Evolutionary conservation across 2,113 vertebrate genomes (phyloP).

Genomic region (Pampusana beccarii): DNA sequence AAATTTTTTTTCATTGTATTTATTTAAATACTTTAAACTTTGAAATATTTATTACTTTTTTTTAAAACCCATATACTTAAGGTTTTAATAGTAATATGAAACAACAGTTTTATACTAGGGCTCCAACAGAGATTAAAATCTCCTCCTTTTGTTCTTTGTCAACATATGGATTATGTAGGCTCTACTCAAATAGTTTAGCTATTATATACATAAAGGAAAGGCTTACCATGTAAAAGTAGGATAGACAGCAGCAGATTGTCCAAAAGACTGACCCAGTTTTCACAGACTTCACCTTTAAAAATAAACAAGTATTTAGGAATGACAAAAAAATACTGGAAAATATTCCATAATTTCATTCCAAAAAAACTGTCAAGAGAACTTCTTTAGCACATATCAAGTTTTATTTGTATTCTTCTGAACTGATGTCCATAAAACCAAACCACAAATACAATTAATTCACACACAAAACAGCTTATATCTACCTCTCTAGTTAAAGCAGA

Average conservation of each 20-base stretch:
- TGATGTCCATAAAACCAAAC: background rate
- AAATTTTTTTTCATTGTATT: background rate
- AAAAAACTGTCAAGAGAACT: background rate
- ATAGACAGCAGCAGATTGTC: slow-evolving; percentile 95
- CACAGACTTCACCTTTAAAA: slow-evolving; percentile 91
- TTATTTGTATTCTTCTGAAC: background rate
- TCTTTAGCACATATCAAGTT: background rate
- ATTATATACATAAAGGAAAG: background rate
- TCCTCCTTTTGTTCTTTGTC: background rate
- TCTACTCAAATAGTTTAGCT: background rate
- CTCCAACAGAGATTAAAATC: background rate
- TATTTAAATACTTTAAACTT: background rate
- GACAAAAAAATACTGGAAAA: background rate
- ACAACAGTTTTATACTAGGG: background rate
- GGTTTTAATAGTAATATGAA: background rate
- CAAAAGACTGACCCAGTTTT: slow-evolving; percentile 97
- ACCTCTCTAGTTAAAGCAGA: background rate
- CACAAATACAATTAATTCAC: background rate
- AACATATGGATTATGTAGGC: background rate
- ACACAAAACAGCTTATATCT: background rate
- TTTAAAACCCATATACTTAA: background rate
- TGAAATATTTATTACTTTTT: background rate
- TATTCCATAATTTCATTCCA: background rate
- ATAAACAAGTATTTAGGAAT: background rate
- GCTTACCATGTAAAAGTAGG: slow-evolving; percentile 98